Evolutionary conservation across 2,888 invertebrate species (phyloP).

Genomic region (Drosophila neoperkinsi): DNA sequence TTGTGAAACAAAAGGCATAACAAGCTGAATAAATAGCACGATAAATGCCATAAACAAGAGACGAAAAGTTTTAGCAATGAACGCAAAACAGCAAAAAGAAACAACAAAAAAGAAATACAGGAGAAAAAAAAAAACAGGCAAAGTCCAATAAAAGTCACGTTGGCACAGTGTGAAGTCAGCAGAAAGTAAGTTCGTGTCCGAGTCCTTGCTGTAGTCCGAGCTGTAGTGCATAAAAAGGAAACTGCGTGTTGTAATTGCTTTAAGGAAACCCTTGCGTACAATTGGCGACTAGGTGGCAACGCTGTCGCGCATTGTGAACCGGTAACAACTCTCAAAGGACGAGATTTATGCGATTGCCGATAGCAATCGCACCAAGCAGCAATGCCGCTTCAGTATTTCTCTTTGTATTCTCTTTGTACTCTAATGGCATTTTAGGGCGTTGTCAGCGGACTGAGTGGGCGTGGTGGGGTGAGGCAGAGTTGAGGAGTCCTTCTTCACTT

Average conservation of each 20-base stretch:
- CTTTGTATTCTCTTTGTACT: conserved; percentile 19
- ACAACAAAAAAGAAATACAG: conserved; percentile 27
- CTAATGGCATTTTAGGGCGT: conserved; percentile 61
- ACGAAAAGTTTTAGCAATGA: conserved; percentile 71
- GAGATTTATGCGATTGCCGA: conserved; percentile 81
- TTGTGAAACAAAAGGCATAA: conserved; percentile 73
- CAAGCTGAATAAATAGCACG: conserved; percentile 78
- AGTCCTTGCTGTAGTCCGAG: conserved; percentile 24
- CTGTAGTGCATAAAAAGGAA: conserved; percentile 61
- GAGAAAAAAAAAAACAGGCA: conserved; percentile 13
- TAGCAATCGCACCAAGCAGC: conserved; percentile 56
- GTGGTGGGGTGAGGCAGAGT: neutral
- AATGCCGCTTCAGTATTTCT: conserved; percentile 29
- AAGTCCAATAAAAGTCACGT: conserved; percentile 81
- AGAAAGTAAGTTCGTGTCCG: conserved; percentile 56
- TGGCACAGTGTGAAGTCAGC: conserved; percentile 73
- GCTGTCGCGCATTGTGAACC: conserved; percentile 54
- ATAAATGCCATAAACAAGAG: conserved; percentile 81
- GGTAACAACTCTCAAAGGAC: conserved; percentile 81
- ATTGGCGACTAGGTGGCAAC: conserved; percentile 78
- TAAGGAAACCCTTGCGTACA: conserved; percentile 75
- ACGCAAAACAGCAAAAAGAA: conserved; percentile 43
- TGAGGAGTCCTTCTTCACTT: conserved; percentile 3
- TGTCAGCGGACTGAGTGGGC: neutral
- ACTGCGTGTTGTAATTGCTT: conserved; percentile 73